These are phyloP conservation scores for Rhinella marina DNA, from an alignment of 2,797 vertebrate genomes.

Conservation along the genomic window DNA sequence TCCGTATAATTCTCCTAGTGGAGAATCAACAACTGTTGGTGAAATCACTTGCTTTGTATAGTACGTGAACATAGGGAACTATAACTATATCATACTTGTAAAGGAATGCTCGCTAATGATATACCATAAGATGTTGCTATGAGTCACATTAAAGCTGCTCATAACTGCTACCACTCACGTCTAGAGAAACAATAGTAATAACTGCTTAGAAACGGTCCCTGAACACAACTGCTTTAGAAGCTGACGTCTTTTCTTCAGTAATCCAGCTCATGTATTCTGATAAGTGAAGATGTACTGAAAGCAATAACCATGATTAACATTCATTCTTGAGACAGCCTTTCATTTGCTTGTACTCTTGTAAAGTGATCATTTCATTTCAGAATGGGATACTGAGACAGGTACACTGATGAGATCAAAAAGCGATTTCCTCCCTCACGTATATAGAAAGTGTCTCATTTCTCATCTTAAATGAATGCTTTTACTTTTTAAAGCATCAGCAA, in stretches of 20 bases:
- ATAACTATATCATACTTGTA: no score
- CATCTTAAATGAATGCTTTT: neutral
- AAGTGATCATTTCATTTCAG: constrained; percentile 19
- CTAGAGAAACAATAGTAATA: neutral
- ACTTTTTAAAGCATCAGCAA: neutral
- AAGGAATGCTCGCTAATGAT: no score
- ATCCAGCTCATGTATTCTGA: neutral
- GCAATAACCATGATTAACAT: constrained; percentile 26
- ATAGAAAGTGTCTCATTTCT: neutral
- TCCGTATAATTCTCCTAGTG: no score
- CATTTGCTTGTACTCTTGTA: constrained; percentile 19
- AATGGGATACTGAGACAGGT: constrained; percentile 23
- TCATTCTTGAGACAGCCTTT: constrained; percentile 23
- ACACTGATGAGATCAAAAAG: constrained; percentile 39
- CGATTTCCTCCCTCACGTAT: neutral
- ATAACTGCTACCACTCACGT: neutral
- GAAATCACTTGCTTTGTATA: no score
- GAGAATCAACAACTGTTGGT: no score
- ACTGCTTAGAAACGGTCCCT: neutral
- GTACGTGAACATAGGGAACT: no score
- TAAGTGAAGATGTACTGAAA: constrained; percentile 25
- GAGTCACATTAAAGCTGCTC: neutral
- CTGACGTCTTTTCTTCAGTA: neutral
- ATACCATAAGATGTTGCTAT: neutral
- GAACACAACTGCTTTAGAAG: neutral